These are phyloP conservation scores for Hydrocynus forskahlii DNA, from an alignment of 2,797 vertebrate genomes.

Conservation along the genomic window DNA sequence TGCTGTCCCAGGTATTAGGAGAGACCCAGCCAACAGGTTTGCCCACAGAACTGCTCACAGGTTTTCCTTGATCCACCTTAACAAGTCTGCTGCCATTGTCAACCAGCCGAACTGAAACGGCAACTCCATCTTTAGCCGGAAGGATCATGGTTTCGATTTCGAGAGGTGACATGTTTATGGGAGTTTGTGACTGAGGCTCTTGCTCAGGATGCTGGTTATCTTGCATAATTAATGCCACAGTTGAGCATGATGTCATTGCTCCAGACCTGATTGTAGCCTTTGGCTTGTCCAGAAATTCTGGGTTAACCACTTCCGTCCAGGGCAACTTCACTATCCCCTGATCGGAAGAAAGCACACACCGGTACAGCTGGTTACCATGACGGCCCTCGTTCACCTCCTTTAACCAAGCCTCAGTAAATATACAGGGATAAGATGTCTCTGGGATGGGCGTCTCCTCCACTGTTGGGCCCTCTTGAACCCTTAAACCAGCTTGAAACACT, in stretches of 20 bases:
- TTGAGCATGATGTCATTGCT: conserved; percentile 27
- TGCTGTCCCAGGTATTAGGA: conserved; percentile 79
- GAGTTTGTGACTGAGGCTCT: conserved; percentile 29
- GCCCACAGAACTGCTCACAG: conserved; percentile 62
- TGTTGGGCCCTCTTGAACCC: conserved; percentile 60
- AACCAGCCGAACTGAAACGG: conserved; percentile 69
- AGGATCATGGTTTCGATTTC: conserved; percentile 71
- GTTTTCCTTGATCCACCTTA: conserved; percentile 78
- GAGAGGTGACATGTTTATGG: conserved; percentile 67
- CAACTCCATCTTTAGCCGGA: conserved; percentile 68
- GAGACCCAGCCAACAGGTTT: conserved; percentile 75
- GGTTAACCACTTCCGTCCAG: conserved; percentile 84
- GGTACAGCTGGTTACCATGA: conserved; percentile 75
- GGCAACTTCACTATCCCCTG: conserved; percentile 84
- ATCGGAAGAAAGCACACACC: conserved; percentile 88
- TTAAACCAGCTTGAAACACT: conserved; percentile 42
- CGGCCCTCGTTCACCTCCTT: conserved; percentile 81
- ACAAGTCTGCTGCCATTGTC: conserved; percentile 75
- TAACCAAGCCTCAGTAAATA: conserved; percentile 91
- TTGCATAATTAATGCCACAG: conserved; percentile 42
- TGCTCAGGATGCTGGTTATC: conserved; percentile 58
- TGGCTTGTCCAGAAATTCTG: conserved; percentile 85
- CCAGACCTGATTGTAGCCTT: conserved; percentile 59
- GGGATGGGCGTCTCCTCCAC: conserved; percentile 85
- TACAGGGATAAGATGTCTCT: conserved; percentile 81